Conservation (phyloP, 2,797 vertebrate species). For the Adrianichthys oophorus region DNA sequence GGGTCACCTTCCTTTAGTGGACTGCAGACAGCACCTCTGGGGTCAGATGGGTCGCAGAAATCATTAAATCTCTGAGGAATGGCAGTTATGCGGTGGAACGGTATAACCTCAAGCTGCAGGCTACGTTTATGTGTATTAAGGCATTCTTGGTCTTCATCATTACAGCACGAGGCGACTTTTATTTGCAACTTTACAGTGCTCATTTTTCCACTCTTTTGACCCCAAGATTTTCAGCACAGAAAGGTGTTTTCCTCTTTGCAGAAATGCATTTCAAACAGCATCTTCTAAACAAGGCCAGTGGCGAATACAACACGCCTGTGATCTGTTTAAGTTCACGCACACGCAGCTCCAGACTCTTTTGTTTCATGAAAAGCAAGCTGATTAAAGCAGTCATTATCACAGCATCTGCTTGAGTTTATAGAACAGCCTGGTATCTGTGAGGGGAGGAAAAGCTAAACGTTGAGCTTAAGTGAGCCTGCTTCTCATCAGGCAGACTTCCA, state of each 20-base stretch:
- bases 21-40: slow-evolving; percentile 60
- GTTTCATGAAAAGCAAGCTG: slow-evolving; percentile 7
- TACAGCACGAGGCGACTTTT: slow-evolving; percentile 1
- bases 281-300: slow-evolving; percentile 10
- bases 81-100: slow-evolving; percentile 50
- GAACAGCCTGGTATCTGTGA: slow-evolving; percentile 4
- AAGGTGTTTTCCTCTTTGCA: neutral
- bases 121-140: slow-evolving; percentile 47
- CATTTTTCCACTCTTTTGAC: slow-evolving; percentile 11
- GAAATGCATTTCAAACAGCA: slow-evolving; percentile 10
- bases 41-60: slow-evolving; percentile 55
- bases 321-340: slow-evolving; percentile 15
- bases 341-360: neutral
- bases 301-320: neutral
- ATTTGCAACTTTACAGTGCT: slow-evolving; percentile 19
- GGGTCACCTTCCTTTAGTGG: slow-evolving; percentile 62
- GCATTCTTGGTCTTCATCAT: slow-evolving; percentile 40
- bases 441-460: slow-evolving; percentile 19
- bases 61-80: slow-evolving; percentile 57
- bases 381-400: slow-evolving; percentile 16
- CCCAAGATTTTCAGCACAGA: slow-evolving; percentile 5
- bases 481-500: slow-evolving; percentile 46
- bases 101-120: slow-evolving; percentile 39
- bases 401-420: slow-evolving; percentile 17
- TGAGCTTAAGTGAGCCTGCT: slow-evolving; percentile 40